A percentile compares a stretch with the other conserved stretches of the same genome.
Conservation (phyloP, 2,888 invertebrate species). For the Lycophotia porphyrea region DNA sequence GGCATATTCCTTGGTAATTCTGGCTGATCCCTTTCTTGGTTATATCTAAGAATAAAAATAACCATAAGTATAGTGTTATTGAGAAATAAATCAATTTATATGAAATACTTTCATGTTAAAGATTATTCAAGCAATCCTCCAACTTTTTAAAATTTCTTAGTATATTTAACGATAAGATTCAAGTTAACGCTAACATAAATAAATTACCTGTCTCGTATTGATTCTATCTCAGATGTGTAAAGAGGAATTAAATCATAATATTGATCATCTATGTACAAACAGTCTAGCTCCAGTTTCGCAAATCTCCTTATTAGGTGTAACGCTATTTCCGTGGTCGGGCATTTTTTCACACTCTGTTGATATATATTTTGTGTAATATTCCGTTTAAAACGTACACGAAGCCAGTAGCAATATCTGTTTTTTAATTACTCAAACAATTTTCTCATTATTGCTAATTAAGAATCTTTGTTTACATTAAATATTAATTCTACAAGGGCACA, state of each 20-base stretch:
- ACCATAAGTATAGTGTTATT: not conserved
- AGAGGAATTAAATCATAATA: conserved; percentile 93
- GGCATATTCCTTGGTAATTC: conserved; percentile 94
- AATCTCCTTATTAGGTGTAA: conserved; percentile 90
- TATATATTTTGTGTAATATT: not conserved
- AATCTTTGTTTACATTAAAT: not conserved
- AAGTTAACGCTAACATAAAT: not conserved
- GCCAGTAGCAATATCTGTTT: not conserved
- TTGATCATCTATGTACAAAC: conserved; percentile 93
- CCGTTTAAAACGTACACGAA: not conserved
- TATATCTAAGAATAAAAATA: conserved; percentile 88
- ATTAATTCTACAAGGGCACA: not conserved
- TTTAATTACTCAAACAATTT: not conserved
- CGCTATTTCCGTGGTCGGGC: conserved; percentile 88
- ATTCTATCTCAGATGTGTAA: conserved; percentile 92
- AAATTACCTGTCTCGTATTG: conserved; percentile 91
- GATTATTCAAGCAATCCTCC: not conserved
- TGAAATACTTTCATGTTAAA: not conserved
- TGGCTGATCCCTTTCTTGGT: conserved; percentile 94
- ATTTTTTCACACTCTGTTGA: conserved; percentile 84
- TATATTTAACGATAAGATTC: not conserved
- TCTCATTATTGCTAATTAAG: not conserved
- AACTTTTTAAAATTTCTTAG: not conserved
- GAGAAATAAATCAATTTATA: not conserved
- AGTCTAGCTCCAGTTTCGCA: conserved; percentile 93